These are phyloP conservation scores for Drosophila anomelani DNA, from an alignment of 2,888 invertebrate genomes.

Conservation along the genomic window DNA sequence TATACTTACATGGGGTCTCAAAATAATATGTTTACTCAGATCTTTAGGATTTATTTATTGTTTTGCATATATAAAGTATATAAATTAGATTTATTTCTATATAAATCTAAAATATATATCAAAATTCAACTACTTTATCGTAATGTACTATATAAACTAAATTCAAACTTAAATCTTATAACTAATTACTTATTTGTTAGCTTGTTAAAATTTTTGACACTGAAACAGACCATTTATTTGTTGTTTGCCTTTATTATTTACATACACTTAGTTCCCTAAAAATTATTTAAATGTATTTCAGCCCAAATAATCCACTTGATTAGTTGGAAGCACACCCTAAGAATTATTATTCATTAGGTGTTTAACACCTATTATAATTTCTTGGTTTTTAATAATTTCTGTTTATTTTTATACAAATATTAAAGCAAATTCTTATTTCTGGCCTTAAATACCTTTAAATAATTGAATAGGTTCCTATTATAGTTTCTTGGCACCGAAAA, in stretches of 20 bases:
- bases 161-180: neutral
- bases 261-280: too few species aligned
- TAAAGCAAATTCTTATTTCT: neutral
- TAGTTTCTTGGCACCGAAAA: slow-evolving; percentile 7
- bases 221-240: neutral
- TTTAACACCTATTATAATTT: neutral
- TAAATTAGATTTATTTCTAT: neutral
- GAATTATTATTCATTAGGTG: neutral
- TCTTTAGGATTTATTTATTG: neutral
- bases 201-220: slow-evolving; percentile 8
- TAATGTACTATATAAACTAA: neutral
- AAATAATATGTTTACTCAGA: neutral
- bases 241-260: neutral
- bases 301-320: neutral
- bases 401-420: neutral
- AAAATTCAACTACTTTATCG: neutral
- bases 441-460: neutral
- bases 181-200: neutral
- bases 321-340: neutral
- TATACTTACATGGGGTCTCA: neutral
- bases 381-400: neutral
- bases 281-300: neutral
- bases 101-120: too few species aligned
- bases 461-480: neutral
- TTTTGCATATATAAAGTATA: neutral